phyloP scores from a whole-genome alignment of 2,888 invertebrate genomes.

The Lymantria monacha region DNA sequence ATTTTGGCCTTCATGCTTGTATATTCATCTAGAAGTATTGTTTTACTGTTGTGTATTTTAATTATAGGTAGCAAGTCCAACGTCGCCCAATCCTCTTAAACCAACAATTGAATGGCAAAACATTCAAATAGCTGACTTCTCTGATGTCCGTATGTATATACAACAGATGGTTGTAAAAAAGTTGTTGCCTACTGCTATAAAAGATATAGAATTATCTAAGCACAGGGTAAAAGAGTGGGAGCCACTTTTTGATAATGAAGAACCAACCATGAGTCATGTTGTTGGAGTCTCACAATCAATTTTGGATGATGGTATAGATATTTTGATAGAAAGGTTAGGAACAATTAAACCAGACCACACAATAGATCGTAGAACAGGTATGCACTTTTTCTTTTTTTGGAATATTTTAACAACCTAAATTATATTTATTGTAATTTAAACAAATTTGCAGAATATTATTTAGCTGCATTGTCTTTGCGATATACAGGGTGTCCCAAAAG shows the following conservation, averaged over 20 bases:
- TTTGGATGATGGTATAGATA: slow-evolving; percentile 55
- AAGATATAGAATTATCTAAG: slow-evolving; percentile 37
- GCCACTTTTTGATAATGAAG: slow-evolving; percentile 48
- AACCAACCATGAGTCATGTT: slow-evolving; percentile 61
- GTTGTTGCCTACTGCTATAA: slow-evolving; percentile 39
- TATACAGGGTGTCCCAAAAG: no score
- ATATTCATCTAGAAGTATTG: background rate
- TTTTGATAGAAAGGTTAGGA: slow-evolving; percentile 48
- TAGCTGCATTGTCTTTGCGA: no score
- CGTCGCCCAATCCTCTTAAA: slow-evolving; percentile 55
- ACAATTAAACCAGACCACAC: slow-evolving; percentile 54
- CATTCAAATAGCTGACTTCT: slow-evolving; percentile 86
- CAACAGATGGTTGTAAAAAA: slow-evolving; percentile 48
- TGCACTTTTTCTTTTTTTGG: background rate
- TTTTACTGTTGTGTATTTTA: background rate
- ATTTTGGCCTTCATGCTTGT: background rate
- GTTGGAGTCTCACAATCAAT: slow-evolving; percentile 51
- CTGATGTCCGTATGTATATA: slow-evolving; percentile 81
- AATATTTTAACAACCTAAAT: background rate
- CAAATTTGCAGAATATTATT: background rate
- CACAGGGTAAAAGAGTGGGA: slow-evolving; percentile 46
- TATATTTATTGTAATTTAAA: background rate
- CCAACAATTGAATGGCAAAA: slow-evolving; percentile 86
- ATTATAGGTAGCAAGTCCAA: slow-evolving; percentile 48
- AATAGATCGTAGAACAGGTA: slow-evolving; percentile 65